Evolutionary conservation across 2,797 vertebrate genomes (phyloP).

Genomic region (Danio aesculapii): DNA sequence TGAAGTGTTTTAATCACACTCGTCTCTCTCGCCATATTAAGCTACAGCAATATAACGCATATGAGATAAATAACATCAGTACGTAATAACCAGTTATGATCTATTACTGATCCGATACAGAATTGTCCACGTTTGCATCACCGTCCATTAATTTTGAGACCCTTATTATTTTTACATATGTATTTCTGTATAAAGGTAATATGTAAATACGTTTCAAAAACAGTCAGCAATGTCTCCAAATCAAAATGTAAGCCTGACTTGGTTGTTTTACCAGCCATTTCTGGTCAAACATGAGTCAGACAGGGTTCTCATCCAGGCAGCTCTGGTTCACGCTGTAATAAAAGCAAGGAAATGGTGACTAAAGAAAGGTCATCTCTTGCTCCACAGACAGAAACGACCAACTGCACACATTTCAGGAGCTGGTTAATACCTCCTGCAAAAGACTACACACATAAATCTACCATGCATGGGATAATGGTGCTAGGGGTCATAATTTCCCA

Average conservation of each 20-base stretch:
- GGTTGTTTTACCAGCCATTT: conserved; percentile 57
- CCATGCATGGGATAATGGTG: conserved; percentile 30
- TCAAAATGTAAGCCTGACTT: conserved; percentile 48
- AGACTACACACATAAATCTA: conserved; percentile 46
- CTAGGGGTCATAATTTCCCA: conserved; percentile 22
- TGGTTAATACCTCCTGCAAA: conserved; percentile 22
- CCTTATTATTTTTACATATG: no score
- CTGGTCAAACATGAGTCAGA: conserved; percentile 56
- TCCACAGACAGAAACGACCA: conserved; percentile 32
- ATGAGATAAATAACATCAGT: no score
- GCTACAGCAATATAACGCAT: no score
- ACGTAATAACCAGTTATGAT: no score
- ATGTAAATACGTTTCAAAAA: not conserved
- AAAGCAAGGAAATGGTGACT: conserved; percentile 36
- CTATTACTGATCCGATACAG: no score
- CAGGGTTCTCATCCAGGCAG: conserved; percentile 47
- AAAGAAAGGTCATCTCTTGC: conserved; percentile 47
- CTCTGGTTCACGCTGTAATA: conserved; percentile 17
- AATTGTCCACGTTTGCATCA: no score
- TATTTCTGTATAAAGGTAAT: not conserved
- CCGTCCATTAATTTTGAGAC: no score
- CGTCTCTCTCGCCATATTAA: no score
- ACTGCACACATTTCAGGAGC: conserved; percentile 16
- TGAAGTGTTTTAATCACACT: no score
- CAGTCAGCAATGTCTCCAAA: conserved; percentile 43